phyloP scores from a whole-genome alignment of 2,113 vertebrate genomes.

The Caranx ignobilis region DNA sequence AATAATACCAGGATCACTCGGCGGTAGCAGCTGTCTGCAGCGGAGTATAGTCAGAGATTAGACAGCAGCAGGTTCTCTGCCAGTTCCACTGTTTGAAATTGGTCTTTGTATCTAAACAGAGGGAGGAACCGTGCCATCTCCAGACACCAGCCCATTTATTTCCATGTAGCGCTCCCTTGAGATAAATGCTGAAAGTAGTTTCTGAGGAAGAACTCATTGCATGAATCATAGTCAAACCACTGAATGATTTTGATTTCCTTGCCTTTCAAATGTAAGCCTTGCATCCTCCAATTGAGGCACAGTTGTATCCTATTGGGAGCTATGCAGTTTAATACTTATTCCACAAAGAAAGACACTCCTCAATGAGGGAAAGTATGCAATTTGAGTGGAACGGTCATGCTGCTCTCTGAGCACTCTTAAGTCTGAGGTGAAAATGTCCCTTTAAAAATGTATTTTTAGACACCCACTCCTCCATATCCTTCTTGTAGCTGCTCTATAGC shows the following conservation, averaged over 20 bases:
- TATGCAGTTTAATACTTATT: constrained; percentile 33
- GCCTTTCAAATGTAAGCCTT: constrained; percentile 53
- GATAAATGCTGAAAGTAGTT: constrained; percentile 62
- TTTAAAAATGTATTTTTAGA: constrained; percentile 74
- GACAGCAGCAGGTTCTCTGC: constrained; percentile 31
- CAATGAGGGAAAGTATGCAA: constrained; percentile 47
- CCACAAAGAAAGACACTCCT: constrained; percentile 39
- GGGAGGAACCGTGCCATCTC: constrained; percentile 47
- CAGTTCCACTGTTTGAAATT: constrained; percentile 49
- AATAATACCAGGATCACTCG: constrained; percentile 31
- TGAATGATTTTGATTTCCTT: constrained; percentile 57
- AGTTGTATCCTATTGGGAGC: constrained; percentile 15
- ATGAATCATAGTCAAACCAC: constrained; percentile 45
- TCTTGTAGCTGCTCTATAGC: constrained; percentile 57
- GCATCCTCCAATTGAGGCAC: constrained; percentile 37
- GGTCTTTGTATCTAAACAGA: constrained; percentile 59
- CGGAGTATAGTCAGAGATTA: constrained; percentile 27
- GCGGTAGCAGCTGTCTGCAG: constrained; percentile 37
- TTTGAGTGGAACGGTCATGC: constrained; percentile 53
- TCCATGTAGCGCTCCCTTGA: constrained; percentile 55
- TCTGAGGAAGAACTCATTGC: constrained; percentile 39
- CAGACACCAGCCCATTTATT: constrained; percentile 57
- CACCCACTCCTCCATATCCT: constrained; percentile 43
- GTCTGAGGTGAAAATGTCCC: constrained; percentile 64
- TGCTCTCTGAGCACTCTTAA: constrained; percentile 44